Evolutionary conservation across 2,113 vertebrate genomes (phyloP), one percentile per base, ranked within the genome.

Genomic region (Nyctereutes procyonoides): DNA sequence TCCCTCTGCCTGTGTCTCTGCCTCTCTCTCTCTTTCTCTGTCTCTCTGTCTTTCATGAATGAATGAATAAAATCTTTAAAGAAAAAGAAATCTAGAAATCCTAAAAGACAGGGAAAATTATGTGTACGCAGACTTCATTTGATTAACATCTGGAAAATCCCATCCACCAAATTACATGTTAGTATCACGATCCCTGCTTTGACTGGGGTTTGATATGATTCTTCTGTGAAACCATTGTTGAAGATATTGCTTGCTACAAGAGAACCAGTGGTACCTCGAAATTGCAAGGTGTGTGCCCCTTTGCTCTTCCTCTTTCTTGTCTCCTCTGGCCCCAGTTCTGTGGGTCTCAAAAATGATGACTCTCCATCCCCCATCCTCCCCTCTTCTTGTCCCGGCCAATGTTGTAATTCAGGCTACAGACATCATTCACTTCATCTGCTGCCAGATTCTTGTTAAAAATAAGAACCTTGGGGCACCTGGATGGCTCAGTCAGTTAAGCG

Each of bases 291-390:
- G 2, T 28, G 53, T 12, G 10, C 6, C 56, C 51, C 67, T 5
- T 43, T 48, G 67, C 8, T 32, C 82, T 63, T 48, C 30, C 58
- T n/a, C 17, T 4, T 32, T 0, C 0, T 19, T 6, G 0, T 8
- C 73, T 30, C 38, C 7, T 26, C 62, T 38, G 91, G 77, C 38
- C 76, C 43, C 1, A 13, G 76, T 32, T 51, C 79, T 24, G 19
- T 20, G 71, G 51, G 32, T 43, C 62, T 38, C n/a, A 0, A 12
- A 19, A 85, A 16, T 0, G n/a, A 17, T 12, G 62, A 19, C 14
- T 35, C 24, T 17, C 15, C 10, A 11, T 28, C 32, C 15, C 2
- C 24, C 19, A 4, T 8, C 3, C 35, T n/a, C 83, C 38, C 2
- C 10, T 38, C 14, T 67, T 26, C n/a, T 73, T 62, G 43, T 84